phyloP scores from a whole-genome alignment of 2,113 vertebrate species.

The Lethenteron reissneri region DNA sequence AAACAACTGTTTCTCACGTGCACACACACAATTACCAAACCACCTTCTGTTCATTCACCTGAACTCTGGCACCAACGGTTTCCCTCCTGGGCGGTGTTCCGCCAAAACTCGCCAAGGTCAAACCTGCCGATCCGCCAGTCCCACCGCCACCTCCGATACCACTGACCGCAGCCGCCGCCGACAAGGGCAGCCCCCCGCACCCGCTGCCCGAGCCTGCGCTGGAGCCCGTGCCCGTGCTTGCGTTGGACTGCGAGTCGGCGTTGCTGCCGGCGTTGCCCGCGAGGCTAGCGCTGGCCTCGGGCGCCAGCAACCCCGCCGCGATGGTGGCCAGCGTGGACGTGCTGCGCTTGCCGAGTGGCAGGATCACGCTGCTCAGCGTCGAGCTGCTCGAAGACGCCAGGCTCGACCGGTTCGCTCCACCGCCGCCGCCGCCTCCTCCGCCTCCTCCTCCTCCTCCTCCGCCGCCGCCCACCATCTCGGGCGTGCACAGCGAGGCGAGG shows the following conservation, averaged over 20 bases:
- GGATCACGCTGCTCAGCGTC: not conserved
- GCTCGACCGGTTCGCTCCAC: conserved; percentile 1
- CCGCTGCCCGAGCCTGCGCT: not conserved
- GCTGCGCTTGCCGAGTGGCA: conserved; percentile 3
- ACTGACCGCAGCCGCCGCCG: too few species aligned
- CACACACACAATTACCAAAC: too few species aligned
- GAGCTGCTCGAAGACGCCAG: conserved; percentile 1
- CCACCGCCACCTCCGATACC: too few species aligned
- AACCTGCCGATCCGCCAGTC: too few species aligned
- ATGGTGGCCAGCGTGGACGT: conserved; percentile 7
- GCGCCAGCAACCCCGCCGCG: conserved; percentile 3
- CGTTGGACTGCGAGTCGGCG: conserved; percentile 1
- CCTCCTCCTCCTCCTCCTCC: too few species aligned
- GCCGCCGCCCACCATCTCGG: not conserved
- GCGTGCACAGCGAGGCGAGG: not conserved
- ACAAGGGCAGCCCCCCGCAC: not conserved
- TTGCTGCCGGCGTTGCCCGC: conserved; percentile 6
- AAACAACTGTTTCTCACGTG: too few species aligned
- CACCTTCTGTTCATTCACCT: too few species aligned
- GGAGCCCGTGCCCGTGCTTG: conserved; percentile 1
- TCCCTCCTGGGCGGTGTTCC: too few species aligned
- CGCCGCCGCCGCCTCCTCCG: not conserved
- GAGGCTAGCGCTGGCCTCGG: conserved; percentile 2
- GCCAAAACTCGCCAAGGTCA: too few species aligned
- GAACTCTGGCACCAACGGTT: too few species aligned